phyloP scores from a whole-genome alignment of 1,140 invertebrate genomes.

The Meteorus sp. region DNA sequence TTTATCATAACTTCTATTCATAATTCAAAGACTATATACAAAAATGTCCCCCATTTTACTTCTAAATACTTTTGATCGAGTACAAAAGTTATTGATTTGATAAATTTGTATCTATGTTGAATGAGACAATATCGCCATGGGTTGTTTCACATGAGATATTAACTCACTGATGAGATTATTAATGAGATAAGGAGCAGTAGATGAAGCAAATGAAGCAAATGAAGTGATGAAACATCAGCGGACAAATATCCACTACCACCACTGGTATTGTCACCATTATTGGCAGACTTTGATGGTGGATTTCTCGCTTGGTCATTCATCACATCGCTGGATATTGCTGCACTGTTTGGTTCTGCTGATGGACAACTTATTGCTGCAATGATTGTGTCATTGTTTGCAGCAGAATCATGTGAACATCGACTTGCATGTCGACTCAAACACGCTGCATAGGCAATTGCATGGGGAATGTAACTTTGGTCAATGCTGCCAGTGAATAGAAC shows the following conservation, averaged over 20 bases:
- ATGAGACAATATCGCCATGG: too few species aligned
- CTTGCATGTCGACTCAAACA: conserved; percentile 68
- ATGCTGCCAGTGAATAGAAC: conserved; percentile 63
- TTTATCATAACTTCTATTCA: too few species aligned
- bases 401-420: conserved; percentile 61
- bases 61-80: too few species aligned
- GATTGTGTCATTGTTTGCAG: conserved; percentile 49
- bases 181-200: not conserved
- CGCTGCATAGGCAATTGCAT: conserved; percentile 73
- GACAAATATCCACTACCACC: too few species aligned
- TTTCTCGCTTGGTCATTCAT: conserved; percentile 48
- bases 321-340: conserved; percentile 48
- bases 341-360: conserved; percentile 49
- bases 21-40: too few species aligned
- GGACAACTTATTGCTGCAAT: conserved; percentile 44
- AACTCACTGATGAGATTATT: conserved; percentile 5
- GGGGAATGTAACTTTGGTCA: conserved; percentile 78
- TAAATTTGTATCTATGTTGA: too few species aligned
- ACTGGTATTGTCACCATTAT: too few species aligned
- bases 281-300: conserved; percentile 24
- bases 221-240: not conserved
- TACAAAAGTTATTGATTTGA: too few species aligned
- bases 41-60: too few species aligned
- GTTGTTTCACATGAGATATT: too few species aligned
- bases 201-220: not conserved